Conservation (phyloP, 2,113 vertebrate genomes). For the Phalacrocorax aristotelis region DNA sequence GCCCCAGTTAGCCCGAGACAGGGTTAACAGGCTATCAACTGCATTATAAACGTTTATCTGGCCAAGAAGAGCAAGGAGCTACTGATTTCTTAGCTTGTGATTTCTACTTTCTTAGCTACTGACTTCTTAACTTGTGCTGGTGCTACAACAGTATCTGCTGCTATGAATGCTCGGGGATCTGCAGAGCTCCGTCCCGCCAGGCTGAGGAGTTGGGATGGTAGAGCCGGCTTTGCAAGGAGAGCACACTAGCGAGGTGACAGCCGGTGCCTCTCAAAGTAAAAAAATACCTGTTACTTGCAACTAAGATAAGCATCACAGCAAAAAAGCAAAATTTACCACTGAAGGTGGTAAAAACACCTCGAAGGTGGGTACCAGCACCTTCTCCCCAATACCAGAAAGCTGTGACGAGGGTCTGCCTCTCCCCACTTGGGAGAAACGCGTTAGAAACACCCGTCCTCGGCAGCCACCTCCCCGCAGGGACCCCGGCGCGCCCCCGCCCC, state of each 20-base stretch:
- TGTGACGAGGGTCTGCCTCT: rapidly evolving
- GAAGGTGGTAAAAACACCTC: neutral
- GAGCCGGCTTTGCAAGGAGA: neutral
- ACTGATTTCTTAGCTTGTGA: neutral
- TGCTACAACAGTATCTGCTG: neutral
- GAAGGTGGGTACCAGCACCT: neutral
- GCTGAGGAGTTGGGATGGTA: neutral
- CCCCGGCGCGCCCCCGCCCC: neutral
- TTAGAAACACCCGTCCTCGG: neutral
- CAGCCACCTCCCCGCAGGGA: neutral
- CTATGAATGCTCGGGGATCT: rapidly evolving
- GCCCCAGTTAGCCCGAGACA: neutral
- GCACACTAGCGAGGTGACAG: neutral
- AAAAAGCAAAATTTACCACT: too few relatives aligned
- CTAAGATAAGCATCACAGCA: neutral
- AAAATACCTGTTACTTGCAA: neutral
- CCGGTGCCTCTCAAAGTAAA: neutral
- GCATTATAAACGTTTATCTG: rapidly evolving
- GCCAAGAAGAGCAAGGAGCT: neutral
- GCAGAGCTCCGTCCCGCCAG: neutral
- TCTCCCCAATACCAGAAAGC: neutral
- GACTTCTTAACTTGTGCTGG: neutral
- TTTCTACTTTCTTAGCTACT: neutral
- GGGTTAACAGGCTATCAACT: neutral
- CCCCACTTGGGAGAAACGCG: neutral